Percentiles rank a stretch among this genome's conserved stretches.
These are phyloP conservation scores for Podotricha telesiphe DNA, from an alignment of 2,888 invertebrate species.

Conservation along the genomic window DNA sequence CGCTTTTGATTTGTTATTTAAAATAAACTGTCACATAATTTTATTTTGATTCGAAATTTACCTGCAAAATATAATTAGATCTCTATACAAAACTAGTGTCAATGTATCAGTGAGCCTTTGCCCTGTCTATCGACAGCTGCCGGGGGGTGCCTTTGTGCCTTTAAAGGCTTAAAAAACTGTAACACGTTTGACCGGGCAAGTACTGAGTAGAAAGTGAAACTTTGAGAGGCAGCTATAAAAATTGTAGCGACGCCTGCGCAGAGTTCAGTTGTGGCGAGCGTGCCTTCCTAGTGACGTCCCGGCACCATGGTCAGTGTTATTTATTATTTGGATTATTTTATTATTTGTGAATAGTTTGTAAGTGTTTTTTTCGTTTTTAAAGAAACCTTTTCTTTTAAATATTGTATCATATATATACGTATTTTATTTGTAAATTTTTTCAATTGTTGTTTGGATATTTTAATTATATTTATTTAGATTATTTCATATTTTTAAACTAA, in stretches of 20 bases:
- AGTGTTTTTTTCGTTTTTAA: slow-evolving; percentile 20
- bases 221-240: slow-evolving; percentile 74
- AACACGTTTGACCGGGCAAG: slow-evolving; percentile 66
- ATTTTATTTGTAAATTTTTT: neutral
- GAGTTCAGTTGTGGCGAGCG: slow-evolving; percentile 70
- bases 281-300: slow-evolving; percentile 57
- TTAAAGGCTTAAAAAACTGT: slow-evolving; percentile 73
- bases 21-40: neutral
- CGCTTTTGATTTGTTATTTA: neutral
- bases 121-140: slow-evolving; percentile 23
- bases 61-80: no score
- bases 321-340: slow-evolving; percentile 62
- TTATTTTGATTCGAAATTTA: neutral
- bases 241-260: slow-evolving; percentile 64
- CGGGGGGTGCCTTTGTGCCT: slow-evolving; percentile 62
- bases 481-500: no score
- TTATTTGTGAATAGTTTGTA: slow-evolving; percentile 24
- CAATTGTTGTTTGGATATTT: neutral
- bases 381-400: neutral
- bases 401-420: neutral
- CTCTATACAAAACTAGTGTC: no score
- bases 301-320: slow-evolving; percentile 74
- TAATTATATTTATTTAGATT: no score
- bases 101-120: neutral
- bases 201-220: slow-evolving; percentile 79